phyloP scores from a whole-genome alignment of 1,140 invertebrate genomes.

The Colletes latitarsis region DNA sequence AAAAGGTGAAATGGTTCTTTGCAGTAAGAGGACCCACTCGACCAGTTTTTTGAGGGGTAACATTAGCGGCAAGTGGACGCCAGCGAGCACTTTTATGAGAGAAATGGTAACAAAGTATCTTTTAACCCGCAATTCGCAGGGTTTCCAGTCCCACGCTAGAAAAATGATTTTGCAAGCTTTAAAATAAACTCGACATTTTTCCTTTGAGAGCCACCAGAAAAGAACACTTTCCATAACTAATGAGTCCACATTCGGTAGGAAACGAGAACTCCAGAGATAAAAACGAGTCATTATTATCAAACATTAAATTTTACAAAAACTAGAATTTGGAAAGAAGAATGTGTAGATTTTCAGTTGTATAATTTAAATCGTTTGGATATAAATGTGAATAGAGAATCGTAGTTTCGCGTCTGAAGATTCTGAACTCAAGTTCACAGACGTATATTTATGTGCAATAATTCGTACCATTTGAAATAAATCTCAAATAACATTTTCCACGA shows the following conservation, averaged over 20 bases:
- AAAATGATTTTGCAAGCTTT: background rate
- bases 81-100: background rate
- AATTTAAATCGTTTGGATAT: background rate
- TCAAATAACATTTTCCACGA: too few relatives aligned
- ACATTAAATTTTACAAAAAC: background rate
- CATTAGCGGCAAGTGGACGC: background rate
- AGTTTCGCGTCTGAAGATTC: too few relatives aligned
- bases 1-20: constrained; percentile 24
- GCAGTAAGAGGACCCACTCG: background rate
- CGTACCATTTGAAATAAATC: too few relatives aligned
- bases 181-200: background rate
- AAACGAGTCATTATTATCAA: background rate
- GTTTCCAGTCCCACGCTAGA: constrained; percentile 1
- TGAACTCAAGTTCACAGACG: too few relatives aligned
- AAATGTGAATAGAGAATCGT: too few relatives aligned
- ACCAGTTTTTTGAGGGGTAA: constrained; percentile 18
- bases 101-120: background rate
- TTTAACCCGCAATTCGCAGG: background rate
- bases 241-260: background rate
- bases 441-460: too few relatives aligned
- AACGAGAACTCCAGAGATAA: background rate
- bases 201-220: background rate
- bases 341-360: too few relatives aligned
- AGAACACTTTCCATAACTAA: background rate
- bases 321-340: background rate